Base-by-base conservation (phyloP, 2,113 vertebrate species). In the Aepyceros melampus region DNA sequence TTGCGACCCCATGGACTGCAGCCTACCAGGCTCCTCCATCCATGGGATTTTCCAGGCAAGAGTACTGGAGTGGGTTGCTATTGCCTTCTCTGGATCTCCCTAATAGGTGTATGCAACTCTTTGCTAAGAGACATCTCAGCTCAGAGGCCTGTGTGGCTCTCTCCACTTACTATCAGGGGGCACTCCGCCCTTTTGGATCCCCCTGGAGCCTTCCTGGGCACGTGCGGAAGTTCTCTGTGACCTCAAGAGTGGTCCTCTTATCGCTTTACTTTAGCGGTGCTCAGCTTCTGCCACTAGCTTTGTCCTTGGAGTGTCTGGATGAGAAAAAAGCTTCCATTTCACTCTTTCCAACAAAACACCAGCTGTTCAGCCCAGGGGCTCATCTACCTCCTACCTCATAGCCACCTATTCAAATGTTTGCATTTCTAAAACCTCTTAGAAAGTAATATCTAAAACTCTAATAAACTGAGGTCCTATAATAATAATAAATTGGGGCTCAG, bases 111-210 rank as follows among this genome's bases (percentile, higher is more conserved):
- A 36, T 23, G 19, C 67, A 71, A 40, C 19, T 71, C 67, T 71
- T 36, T 23, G n/a, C n/a, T 71, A 23, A 71, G 67, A 23, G 67
- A 36, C 67, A 71, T n/a, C 19, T 10, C 67, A 71, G n/a, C 2
- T 71, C 67, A 40, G 67, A 71, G n/a, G n/a, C 19, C 67, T 40
- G 17, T 71, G n/a, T 19, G 67, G 10, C n/a, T 71, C 17, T 71
- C 67, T 71, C 67, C n/a, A 40, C n/a, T 71, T 71, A 36, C 17
- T 3, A 23, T 12, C 67, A 21, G 19, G 10, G n/a, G 10, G n/a
- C 67, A 71, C 2, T 40, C 5, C n/a, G 0, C n/a, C n/a, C n/a
- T 23, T 71, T 40, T 0, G 0, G 19, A 71, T 2, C 67, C n/a
- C 9, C 2, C 0, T 21, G n/a, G 67, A 71, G n/a, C 9, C 10